phyloP scores from a whole-genome alignment of 2,797 vertebrate species.

The Cheirogaleus major region DNA sequence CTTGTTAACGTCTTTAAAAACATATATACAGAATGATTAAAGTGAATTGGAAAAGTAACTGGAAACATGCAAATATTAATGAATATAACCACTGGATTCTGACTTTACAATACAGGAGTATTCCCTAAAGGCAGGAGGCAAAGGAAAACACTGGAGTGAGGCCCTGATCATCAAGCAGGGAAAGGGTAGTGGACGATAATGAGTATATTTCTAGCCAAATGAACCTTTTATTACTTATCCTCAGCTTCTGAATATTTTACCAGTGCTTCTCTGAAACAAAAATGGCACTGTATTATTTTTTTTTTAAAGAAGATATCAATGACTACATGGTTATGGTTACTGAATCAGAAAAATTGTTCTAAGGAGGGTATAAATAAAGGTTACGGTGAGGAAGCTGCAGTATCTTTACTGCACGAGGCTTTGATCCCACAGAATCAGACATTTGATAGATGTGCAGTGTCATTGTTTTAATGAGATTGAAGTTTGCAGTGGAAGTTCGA shows the following conservation, averaged over 20 bases:
- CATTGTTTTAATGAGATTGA: conserved; percentile 20
- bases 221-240: neutral
- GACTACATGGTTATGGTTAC: neutral
- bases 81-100: neutral
- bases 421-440: neutral
- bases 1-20: conserved; percentile 11
- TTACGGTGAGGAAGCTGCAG: neutral
- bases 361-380: neutral
- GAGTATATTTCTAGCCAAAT: conserved; percentile 47
- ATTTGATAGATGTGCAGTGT: neutral
- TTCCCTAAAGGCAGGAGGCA: neutral
- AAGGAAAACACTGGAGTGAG: neutral
- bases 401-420: neutral
- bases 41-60: neutral
- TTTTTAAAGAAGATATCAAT: neutral
- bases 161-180: neutral
- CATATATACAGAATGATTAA: neutral
- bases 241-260: conserved; percentile 35
- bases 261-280: conserved; percentile 21
- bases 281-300: neutral
- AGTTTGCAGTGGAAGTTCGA: neutral
- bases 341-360: conserved; percentile 17
- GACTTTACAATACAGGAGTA: neutral
- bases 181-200: neutral
- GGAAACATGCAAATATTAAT: neutral